Percentiles rank a stretch among this genome's conserved stretches.
Evolutionary conservation across 2,797 vertebrate genomes (phyloP).

Genomic region (Phalanger gymnotis): DNA sequence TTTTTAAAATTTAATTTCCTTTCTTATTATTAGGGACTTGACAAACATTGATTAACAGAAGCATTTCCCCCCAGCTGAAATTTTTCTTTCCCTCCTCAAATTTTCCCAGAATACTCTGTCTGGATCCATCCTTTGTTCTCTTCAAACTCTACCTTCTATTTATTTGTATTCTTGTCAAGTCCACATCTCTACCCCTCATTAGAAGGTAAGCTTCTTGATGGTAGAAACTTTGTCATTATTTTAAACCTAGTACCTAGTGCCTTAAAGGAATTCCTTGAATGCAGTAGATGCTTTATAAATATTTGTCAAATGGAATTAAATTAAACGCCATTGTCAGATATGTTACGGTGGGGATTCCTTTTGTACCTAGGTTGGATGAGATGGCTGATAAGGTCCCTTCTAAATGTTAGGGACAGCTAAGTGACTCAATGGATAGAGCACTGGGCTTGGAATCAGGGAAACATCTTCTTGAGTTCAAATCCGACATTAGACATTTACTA

Average conservation of each 20-base stretch:
- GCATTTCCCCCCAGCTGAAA: not conserved
- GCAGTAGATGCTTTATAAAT: not conserved
- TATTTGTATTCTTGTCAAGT: not conserved
- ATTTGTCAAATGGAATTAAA: not conserved
- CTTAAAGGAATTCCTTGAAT: not conserved
- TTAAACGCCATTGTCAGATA: not conserved
- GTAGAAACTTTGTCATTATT: not conserved
- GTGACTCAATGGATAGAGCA: not conserved
- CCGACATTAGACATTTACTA: not conserved
- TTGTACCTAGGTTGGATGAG: not conserved
- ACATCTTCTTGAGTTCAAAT: not conserved
- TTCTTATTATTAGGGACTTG: not conserved
- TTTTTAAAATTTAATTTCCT: not conserved
- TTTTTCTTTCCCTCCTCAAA: not conserved
- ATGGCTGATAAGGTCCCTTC: not conserved
- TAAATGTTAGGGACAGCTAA: not conserved
- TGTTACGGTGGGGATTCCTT: not conserved
- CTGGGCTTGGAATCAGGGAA: not conserved
- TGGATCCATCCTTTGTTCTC: not conserved
- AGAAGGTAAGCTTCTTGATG: not conserved
- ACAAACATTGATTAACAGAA: not conserved
- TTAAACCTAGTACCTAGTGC: not conserved
- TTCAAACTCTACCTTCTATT: not conserved
- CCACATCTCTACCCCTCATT: not conserved
- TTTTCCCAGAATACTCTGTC: not conserved